Evolutionary conservation across 2,113 vertebrate species (phyloP).

Genomic region (Excalfactoria chinensis): DNA sequence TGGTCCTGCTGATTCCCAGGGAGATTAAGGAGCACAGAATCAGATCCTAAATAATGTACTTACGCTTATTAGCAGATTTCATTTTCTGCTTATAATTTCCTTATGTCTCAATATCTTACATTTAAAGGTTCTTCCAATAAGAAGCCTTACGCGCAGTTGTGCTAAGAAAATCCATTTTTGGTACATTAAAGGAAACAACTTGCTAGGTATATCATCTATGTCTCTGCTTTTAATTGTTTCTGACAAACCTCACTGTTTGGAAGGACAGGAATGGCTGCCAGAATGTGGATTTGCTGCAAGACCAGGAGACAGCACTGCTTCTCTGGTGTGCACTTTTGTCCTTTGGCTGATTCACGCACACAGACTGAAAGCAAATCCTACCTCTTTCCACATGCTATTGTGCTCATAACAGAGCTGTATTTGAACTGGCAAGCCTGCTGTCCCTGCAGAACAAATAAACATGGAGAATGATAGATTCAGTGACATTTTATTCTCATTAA

Average conservation of each 20-base stretch:
- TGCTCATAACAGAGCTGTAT: neutral
- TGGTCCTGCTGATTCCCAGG: neutral
- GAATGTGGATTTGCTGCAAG: neutral
- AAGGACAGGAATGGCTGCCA: neutral
- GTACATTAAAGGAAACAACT: neutral
- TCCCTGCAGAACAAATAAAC: constrained; percentile 39
- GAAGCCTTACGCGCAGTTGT: rapidly evolving
- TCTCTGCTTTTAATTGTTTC: constrained; percentile 15
- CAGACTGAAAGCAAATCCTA: neutral
- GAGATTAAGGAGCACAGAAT: neutral
- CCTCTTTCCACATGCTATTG: neutral
- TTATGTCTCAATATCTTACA: neutral
- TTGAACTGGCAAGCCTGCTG: neutral
- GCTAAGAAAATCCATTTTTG: neutral
- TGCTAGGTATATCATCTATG: rapidly evolving
- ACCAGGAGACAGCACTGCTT: neutral
- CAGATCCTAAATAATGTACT: neutral
- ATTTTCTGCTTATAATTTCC: neutral
- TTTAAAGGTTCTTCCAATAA: neutral
- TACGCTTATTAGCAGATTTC: neutral
- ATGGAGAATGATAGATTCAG: constrained; percentile 27
- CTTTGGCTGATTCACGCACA: rapidly evolving
- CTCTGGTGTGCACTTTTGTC: neutral
- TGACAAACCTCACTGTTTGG: neutral
- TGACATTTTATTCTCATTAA: constrained; percentile 24